A percentile compares a stretch with the other conserved stretches of the same genome.
Evolutionary conservation across 2,888 invertebrate species (phyloP).

Genomic region (Notodonta dromedarius): DNA sequence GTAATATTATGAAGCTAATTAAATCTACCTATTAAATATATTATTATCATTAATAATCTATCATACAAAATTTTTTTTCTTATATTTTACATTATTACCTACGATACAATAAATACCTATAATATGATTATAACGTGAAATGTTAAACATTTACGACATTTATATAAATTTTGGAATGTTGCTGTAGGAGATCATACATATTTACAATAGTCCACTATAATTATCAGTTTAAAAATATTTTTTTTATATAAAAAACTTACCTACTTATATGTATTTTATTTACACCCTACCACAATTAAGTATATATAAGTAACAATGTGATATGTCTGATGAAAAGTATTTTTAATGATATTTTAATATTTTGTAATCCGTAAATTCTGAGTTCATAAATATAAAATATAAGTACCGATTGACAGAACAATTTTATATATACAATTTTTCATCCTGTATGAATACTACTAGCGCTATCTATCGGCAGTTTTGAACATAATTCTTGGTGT

Average conservation of each 20-base stretch:
- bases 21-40: too few species aligned
- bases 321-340: background rate
- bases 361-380: background rate
- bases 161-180: constrained; percentile 71
- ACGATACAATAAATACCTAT: too few species aligned
- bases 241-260: constrained; percentile 25
- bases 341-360: background rate
- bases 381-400: background rate
- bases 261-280: constrained; percentile 5
- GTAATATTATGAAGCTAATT: too few species aligned
- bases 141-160: constrained; percentile 58
- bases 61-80: too few species aligned
- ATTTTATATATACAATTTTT: too few species aligned
- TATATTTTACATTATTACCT: background rate
- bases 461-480: too few species aligned
- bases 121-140: constrained; percentile 38
- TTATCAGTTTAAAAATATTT: background rate
- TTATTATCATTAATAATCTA: too few species aligned
- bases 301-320: background rate
- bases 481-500: too few species aligned
- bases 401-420: too few species aligned
- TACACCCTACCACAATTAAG: constrained; percentile 6
- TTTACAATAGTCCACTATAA: constrained; percentile 42
- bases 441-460: too few species aligned
- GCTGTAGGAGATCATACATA: constrained; percentile 70